Evolutionary conservation across 1,140 invertebrate genomes (phyloP).

Genomic region (Globodera ellingtonae): DNA sequence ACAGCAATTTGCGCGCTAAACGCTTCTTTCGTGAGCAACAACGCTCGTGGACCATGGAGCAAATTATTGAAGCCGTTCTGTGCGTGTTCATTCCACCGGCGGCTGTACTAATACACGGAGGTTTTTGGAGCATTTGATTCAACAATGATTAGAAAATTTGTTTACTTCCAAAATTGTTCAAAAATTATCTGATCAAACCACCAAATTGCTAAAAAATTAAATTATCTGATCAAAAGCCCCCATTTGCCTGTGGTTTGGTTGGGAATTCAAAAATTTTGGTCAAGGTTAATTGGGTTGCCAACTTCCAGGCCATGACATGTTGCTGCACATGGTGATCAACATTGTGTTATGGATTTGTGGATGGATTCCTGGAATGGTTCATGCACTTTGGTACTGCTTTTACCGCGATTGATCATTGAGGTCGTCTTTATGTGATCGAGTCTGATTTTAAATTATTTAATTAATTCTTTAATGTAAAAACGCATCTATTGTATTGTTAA

Average conservation of each 20-base stretch:
- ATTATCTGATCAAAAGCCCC: too few species aligned
- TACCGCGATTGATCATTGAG: conserved; percentile 17
- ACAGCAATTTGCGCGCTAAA: not conserved
- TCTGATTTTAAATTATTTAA: too few species aligned
- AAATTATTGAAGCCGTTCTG: conserved; percentile 22
- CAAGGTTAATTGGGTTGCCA: not conserved
- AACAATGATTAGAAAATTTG: too few species aligned
- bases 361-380: conserved; percentile 29
- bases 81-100: conserved; percentile 33
- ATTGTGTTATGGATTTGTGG: conserved; percentile 33
- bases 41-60: conserved; percentile 9
- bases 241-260: not conserved
- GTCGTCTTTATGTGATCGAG: too few species aligned
- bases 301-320: conserved; percentile 10
- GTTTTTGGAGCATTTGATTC: not conserved
- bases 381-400: conserved; percentile 37
- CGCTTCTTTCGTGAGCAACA: not conserved
- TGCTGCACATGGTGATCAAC: conserved; percentile 28
- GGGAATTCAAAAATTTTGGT: not conserved
- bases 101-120: conserved; percentile 25
- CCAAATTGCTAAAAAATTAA: too few species aligned
- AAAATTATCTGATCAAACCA: too few species aligned
- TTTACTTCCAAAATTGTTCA: too few species aligned
- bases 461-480: too few species aligned
- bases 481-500: too few species aligned